A percentile compares a stretch with the other conserved stretches of the same genome.
Conservation (phyloP, 2,113 vertebrate genomes). For the Seriola dumerili region DNA sequence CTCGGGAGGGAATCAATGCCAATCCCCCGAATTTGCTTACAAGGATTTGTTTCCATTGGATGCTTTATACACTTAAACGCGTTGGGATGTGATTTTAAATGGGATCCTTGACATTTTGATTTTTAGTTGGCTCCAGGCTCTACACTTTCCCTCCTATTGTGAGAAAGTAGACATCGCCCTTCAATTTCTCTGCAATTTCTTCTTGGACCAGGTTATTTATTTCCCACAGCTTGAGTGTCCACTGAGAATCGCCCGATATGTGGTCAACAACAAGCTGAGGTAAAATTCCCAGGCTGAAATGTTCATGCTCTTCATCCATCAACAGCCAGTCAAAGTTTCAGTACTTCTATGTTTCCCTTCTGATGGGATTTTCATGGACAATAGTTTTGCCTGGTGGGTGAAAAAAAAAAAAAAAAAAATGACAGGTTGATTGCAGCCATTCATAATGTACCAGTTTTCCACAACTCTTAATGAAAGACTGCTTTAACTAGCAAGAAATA, state of each 20-base stretch:
- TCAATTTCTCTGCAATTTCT: constrained; percentile 41
- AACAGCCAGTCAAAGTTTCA: constrained; percentile 29
- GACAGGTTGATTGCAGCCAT: constrained; percentile 66
- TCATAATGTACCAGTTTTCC: constrained; percentile 33
- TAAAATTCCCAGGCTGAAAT: constrained; percentile 17
- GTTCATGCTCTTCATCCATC: constrained; percentile 46
- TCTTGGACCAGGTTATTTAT: constrained; percentile 44
- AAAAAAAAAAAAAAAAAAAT: constrained; percentile 55
- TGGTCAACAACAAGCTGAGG: constrained; percentile 41
- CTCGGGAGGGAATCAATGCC: constrained; percentile 56
- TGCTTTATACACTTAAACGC: constrained; percentile 28
- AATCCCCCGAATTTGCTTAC: constrained; percentile 56
- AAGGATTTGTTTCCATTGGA: constrained; percentile 67
- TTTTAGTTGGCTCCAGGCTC: constrained; percentile 49
- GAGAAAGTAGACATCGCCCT: constrained; percentile 43
- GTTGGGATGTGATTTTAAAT: constrained; percentile 60
- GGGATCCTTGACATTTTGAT: constrained; percentile 63
- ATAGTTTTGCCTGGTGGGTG: constrained; percentile 44
- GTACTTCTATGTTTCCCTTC: constrained; percentile 11
- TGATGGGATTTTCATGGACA: constrained; percentile 55
- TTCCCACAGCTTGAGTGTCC: constrained; percentile 47
- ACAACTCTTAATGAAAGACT: constrained; percentile 29
- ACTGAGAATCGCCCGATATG: constrained; percentile 29
- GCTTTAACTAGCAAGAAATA: constrained; percentile 27
- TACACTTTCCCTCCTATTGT: constrained; percentile 30